Evolutionary conservation across 2,888 invertebrate genomes (phyloP).

Genomic region (Parochlus steinenii): DNA sequence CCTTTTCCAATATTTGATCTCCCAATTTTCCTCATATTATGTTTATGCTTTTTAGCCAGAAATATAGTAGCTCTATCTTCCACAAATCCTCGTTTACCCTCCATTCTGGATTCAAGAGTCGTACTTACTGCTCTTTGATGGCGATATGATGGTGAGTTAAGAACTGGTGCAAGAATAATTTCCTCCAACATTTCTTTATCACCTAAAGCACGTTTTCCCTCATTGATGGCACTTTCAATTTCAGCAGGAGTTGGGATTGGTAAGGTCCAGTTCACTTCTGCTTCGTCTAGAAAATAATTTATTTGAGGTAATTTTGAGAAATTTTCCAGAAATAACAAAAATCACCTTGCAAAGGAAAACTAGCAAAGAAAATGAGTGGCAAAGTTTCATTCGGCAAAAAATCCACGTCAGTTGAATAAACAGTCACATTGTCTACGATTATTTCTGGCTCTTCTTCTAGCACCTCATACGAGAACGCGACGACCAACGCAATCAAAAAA

Average conservation of each 20-base stretch:
- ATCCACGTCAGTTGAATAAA: constrained; percentile 22
- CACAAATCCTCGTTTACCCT: constrained; percentile 49
- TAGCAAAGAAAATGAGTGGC: constrained; percentile 1
- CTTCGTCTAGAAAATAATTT: constrained; percentile 14
- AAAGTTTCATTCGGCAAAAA: constrained; percentile 14
- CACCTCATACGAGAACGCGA: constrained; percentile 36
- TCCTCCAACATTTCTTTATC: constrained; percentile 39
- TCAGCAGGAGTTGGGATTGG: constrained; percentile 25
- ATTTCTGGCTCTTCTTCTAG: constrained; percentile 19
- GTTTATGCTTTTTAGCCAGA: constrained; percentile 35
- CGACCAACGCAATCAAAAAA: constrained; percentile 34
- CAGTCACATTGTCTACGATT: constrained; percentile 13
- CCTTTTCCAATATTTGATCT: constrained; percentile 28
- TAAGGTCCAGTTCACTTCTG: constrained; percentile 13
- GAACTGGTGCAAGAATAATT: constrained; percentile 28
- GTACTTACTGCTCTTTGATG: constrained; percentile 57
- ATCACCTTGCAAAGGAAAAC: constrained; percentile 2
- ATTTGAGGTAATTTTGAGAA: constrained; percentile 2
- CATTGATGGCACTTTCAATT: constrained; percentile 34
- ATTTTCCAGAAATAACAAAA: too few relatives aligned
- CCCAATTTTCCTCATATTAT: constrained; percentile 1
- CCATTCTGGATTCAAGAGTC: constrained; percentile 37
- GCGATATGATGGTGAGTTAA: constrained; percentile 44
- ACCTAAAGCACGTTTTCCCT: constrained; percentile 39
- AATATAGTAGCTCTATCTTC: constrained; percentile 50